Base-by-base conservation (phyloP, 2,797 vertebrate species). In the Pithecia hirsuta region DNA sequence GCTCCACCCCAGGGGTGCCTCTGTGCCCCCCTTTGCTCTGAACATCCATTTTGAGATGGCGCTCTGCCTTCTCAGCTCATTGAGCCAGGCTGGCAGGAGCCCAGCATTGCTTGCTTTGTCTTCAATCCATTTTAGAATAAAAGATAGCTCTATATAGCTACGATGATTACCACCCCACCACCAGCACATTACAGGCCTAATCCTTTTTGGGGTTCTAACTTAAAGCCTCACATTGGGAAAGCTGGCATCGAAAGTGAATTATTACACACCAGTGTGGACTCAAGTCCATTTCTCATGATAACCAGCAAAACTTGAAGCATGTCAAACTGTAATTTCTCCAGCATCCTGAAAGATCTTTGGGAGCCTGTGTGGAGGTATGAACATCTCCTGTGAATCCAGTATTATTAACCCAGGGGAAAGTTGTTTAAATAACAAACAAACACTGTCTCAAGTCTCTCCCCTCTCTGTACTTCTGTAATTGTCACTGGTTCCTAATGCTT, bases 1-100 rank as follows among this genome's bases (percentile, higher is more conserved):
- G 5, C 20, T 41, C 80, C 19, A 19, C 1, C 52, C n/a, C 0
- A 0, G 26, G 48, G 10, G 19, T 10, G 3, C 28, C n/a, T 79
- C 81, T 44, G 55, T 72, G 41, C 36, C 70, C 50, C 22, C n/a
- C 39, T 50, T 79, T 19, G 36, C 82, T 46, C 39, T n/a, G 57
- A 74, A 55, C 50, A 26, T 39, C 30, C 72, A 46, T 20, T 72
- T 78, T 19, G 76, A 88, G 85, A 28, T 44, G 52, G 20, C 0
- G 11, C 12, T 33, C 5, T 17, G 5, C 48, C 44, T 70, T 15
- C 59, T 61, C 64, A 5, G 48, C 39, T 91, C 82, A 78, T 24
- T 50, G 36, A 52, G 33, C 50, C 57, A 13, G 79, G 59, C 61
- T 48, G 64, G 55, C 72, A 12, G 30, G 39, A 84, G 9, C 50